phyloP scores from a whole-genome alignment of 2,113 vertebrate species.

The Entomyzon cyanotis region DNA sequence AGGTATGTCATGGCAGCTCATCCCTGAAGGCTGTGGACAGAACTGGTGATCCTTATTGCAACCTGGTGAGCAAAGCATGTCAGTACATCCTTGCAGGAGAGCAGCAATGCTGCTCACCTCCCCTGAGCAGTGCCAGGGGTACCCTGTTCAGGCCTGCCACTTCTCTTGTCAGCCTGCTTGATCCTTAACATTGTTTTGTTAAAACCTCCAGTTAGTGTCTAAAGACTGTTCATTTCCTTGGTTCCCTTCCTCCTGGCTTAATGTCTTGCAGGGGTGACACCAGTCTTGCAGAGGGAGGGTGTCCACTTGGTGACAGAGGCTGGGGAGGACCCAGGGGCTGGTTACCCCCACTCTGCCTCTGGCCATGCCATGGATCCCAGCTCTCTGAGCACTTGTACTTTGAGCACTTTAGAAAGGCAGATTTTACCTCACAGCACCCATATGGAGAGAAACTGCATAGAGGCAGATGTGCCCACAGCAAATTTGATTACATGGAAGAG shows the following conservation, averaged over 20 bases:
- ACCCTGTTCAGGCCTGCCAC: neutral
- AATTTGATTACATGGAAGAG: neutral
- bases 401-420: neutral
- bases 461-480: neutral
- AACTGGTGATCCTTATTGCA: neutral
- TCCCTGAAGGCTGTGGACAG: neutral
- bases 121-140: rapidly evolving
- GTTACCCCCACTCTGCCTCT: neutral
- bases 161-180: neutral
- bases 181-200: neutral
- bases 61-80: neutral
- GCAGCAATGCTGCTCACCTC: neutral
- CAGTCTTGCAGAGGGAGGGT: neutral
- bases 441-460: neutral
- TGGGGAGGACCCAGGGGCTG: neutral
- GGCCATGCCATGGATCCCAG: neutral
- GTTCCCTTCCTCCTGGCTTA: neutral
- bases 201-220: neutral
- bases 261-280: neutral
- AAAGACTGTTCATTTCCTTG: neutral
- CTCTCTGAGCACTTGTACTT: rapidly evolving
- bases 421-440: neutral
- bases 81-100: neutral
- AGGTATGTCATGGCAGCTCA: neutral
- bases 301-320: neutral